These are phyloP conservation scores for Lycopodina hypogea DNA, from an alignment of 37 sponge, comb jelly and placozoan genomes.

Conservation along the genomic window DNA sequence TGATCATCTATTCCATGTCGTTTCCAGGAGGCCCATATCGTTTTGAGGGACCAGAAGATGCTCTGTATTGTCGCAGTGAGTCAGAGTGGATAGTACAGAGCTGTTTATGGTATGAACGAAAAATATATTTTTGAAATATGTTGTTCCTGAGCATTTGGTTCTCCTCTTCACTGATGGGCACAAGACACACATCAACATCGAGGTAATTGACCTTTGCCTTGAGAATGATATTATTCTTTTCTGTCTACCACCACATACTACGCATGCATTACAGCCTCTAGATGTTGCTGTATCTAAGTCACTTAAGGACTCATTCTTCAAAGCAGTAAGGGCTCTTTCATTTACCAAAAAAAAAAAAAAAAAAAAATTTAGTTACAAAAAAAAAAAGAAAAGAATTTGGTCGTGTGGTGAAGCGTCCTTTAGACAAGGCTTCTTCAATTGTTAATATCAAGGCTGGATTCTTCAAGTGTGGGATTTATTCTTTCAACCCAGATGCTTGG, in stretches of 20 bases:
- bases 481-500: constrained; percentile 1
- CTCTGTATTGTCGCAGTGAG: constrained; percentile 1
- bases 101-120: constrained; percentile 18
- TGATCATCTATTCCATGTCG: not conserved
- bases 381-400: not conserved
- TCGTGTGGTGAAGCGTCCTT: not conserved
- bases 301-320: not conserved
- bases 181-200: constrained; percentile 3
- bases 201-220: constrained; percentile 13
- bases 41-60: constrained; percentile 13
- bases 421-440: not conserved
- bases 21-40: constrained; percentile 11
- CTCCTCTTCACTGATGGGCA: constrained; percentile 34
- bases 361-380: not conserved
- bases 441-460: constrained; percentile 8
- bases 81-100: constrained; percentile 12
- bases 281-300: constrained; percentile 6
- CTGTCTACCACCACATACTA: constrained; percentile 23
- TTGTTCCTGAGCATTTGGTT: not conserved
- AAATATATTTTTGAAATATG: constrained; percentile 1
- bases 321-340: not conserved
- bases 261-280: not conserved
- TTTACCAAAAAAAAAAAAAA: not conserved
- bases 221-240: constrained; percentile 22
- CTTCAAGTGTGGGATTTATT: not conserved